A percentile compares a stretch with the other conserved stretches of the same genome.
These are phyloP conservation scores for Luperina nickerlii DNA, from an alignment of 2,888 invertebrate species.

Conservation along the genomic window DNA sequence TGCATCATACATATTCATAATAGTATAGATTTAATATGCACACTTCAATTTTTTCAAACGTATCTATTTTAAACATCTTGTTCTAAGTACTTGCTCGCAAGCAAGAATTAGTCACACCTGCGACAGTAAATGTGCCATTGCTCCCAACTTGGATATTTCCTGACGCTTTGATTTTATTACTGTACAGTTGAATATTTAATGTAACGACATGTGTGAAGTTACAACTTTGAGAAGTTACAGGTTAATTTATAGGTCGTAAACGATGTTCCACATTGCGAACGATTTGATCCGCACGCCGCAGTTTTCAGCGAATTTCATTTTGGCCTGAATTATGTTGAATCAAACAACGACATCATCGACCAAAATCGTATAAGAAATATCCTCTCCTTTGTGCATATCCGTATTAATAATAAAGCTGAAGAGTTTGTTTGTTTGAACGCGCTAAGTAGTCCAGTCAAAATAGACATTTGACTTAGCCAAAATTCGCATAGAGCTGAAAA, in stretches of 20 bases:
- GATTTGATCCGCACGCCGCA: constrained; percentile 35
- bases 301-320: constrained; percentile 31
- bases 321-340: constrained; percentile 20
- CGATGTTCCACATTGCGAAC: constrained; percentile 40
- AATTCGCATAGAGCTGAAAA: too few relatives aligned
- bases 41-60: constrained; percentile 52
- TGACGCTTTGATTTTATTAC: constrained; percentile 72
- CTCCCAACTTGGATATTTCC: constrained; percentile 67
- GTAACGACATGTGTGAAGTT: constrained; percentile 62
- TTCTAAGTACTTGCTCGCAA: constrained; percentile 64
- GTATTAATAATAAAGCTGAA: too few relatives aligned
- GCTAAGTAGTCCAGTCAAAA: too few relatives aligned
- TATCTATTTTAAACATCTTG: constrained; percentile 56
- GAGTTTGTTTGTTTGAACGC: too few relatives aligned
- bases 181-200: constrained; percentile 69
- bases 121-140: constrained; percentile 74
- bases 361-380: constrained; percentile 17
- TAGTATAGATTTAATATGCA: constrained; percentile 58
- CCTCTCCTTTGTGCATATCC: constrained; percentile 1
- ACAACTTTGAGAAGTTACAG: constrained; percentile 56
- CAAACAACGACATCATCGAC: constrained; percentile 25
- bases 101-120: constrained; percentile 78
- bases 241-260: constrained; percentile 69
- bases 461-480: too few relatives aligned
- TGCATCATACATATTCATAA: constrained; percentile 41